Evolutionary conservation across 2,113 vertebrate species (phyloP).

Genomic region (Trematocara variabile): DNA sequence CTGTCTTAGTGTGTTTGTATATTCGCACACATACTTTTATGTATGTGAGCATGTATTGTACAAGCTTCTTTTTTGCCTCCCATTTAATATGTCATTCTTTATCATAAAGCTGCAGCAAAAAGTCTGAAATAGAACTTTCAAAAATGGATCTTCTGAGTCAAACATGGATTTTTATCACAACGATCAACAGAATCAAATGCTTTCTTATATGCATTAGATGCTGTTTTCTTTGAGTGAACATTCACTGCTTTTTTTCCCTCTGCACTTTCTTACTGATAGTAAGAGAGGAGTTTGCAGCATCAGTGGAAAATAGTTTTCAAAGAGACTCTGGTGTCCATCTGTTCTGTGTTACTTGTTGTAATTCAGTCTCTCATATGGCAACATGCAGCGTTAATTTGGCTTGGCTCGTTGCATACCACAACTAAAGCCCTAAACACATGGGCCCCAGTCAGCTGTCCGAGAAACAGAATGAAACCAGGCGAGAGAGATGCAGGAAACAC

Average conservation of each 20-base stretch:
- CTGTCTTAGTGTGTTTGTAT: neutral
- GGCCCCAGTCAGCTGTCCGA: slow-evolving; percentile 49
- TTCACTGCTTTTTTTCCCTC: neutral
- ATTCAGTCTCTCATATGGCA: slow-evolving; percentile 57
- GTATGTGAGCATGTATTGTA: neutral
- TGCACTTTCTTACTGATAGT: neutral
- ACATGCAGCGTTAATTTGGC: slow-evolving; percentile 65
- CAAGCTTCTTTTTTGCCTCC: neutral
- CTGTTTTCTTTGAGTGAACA: neutral
- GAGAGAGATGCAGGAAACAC: slow-evolving; percentile 22
- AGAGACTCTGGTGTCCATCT: slow-evolving; percentile 66
- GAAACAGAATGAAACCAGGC: slow-evolving; percentile 20
- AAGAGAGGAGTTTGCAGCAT: slow-evolving; percentile 45
- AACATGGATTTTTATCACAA: neutral
- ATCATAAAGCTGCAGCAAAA: neutral
- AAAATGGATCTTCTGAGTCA: neutral
- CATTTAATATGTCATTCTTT: neutral
- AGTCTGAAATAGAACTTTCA: neutral
- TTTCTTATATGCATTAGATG: neutral
- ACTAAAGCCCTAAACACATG: slow-evolving; percentile 47
- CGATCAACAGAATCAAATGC: neutral
- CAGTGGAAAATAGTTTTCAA: slow-evolving; percentile 69
- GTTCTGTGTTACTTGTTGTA: slow-evolving; percentile 63
- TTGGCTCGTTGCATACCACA: slow-evolving; percentile 49
- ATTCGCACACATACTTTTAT: neutral